Evolutionary conservation across 2,888 invertebrate genomes (phyloP).

Genomic region (Smittia aterrima): DNA sequence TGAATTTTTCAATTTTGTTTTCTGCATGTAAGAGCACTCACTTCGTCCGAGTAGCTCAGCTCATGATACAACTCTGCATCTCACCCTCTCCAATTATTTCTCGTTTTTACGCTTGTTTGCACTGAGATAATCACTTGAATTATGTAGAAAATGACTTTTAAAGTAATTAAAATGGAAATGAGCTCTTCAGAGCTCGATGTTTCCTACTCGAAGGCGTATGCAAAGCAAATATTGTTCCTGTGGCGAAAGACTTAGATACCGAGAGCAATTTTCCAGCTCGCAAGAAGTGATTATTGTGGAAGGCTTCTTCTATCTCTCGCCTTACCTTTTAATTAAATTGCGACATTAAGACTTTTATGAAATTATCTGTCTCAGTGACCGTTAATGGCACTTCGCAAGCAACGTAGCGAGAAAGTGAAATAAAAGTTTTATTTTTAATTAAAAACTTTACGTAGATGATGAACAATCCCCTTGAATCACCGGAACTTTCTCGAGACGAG

Average conservation of each 20-base stretch:
- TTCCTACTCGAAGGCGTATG: not conserved
- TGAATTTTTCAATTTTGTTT: conserved; percentile 32
- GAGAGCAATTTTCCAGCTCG: not conserved
- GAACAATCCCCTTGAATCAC: too few species aligned
- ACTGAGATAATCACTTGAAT: conserved; percentile 39
- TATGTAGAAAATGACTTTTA: conserved; percentile 38
- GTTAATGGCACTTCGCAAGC: too few species aligned
- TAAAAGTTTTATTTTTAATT: too few species aligned
- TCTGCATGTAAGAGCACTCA: conserved; percentile 15
- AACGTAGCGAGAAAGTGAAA: too few species aligned
- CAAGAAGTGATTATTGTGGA: not conserved
- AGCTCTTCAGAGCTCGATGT: conserved; percentile 28
- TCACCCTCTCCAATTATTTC: not conserved
- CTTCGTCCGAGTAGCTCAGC: too few species aligned
- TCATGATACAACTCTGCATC: conserved; percentile 5
- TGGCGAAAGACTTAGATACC: not conserved
- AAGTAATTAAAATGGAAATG: conserved; percentile 40
- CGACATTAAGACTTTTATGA: not conserved
- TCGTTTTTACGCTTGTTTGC: conserved; percentile 28
- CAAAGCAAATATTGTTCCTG: not conserved
- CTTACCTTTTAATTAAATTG: not conserved
- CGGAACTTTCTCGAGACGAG: too few species aligned
- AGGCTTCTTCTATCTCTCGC: not conserved
- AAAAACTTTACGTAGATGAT: too few species aligned
- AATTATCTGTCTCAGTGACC: too few species aligned